These are phyloP conservation scores for Psittacara wagleri DNA, from an alignment of 2,113 vertebrate species.

Conservation along the genomic window DNA sequence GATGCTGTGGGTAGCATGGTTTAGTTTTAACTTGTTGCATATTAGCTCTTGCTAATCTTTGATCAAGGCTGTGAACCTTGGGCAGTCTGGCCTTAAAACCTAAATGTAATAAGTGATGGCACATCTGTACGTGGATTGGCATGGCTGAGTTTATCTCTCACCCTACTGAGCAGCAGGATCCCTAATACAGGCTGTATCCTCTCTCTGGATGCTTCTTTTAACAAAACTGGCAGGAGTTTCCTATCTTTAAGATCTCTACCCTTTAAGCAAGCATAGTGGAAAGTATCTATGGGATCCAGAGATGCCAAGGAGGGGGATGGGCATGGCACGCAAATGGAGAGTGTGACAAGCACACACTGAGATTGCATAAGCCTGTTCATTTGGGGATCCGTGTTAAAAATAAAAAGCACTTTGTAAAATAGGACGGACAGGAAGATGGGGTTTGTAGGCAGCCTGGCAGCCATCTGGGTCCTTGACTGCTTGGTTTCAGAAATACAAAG, in stretches of 20 bases:
- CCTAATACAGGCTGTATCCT: neutral
- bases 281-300: neutral
- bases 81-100: neutral
- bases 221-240: neutral
- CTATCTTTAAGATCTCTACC: neutral
- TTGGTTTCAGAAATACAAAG: conserved; percentile 23
- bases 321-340: neutral
- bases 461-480: neutral
- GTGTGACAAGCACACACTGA: neutral
- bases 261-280: neutral
- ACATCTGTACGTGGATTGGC: neutral
- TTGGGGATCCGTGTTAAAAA: neutral
- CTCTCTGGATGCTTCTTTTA: neutral
- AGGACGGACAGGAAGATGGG: neutral
- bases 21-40: neutral
- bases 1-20: neutral
- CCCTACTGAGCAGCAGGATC: neutral
- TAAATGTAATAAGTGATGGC: neutral
- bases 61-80: neutral
- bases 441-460: neutral
- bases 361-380: neutral
- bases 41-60: neutral
- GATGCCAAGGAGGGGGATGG: neutral
- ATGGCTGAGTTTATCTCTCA: neutral
- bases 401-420: neutral